Evolutionary conservation across 2,888 invertebrate genomes (phyloP), one percentile per base, ranked within the genome.

Genomic region (Platycheirus rosarum): DNA sequence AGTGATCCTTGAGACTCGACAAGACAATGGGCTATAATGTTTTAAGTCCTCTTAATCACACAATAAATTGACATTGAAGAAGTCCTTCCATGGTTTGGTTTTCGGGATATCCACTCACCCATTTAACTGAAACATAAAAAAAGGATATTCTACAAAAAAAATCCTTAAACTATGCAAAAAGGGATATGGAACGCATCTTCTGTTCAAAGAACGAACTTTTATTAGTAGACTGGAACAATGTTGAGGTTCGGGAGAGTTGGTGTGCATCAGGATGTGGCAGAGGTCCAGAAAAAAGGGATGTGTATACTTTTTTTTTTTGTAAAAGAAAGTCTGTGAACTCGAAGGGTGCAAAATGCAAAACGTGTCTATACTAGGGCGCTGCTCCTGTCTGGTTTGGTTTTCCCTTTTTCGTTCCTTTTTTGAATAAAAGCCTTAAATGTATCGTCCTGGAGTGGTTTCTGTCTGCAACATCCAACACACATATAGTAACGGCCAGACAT

Each of bases 1-100:
- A 60, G 26, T 65, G 70, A 65, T 66, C 76, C 76, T 71, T 80
- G 70, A 80, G 65, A 70, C 76, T 37, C 60, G 9, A 60, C 75
- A 42, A 69, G 63, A 75, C 63, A 70, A 71, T 71, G 65, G 71
- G 55, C 42, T 51, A 70, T 65, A 66, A 71, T 76, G 76, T 60
- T 76, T 76, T 76, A 62, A 76, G 60, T 71, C 66, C 66, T 60
- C 62, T 70, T 76, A 71, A 71, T 80, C 70, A 70, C 75, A 76
- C 65, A 80, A 60, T 69, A 75, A 60, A 80, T 66, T 62, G 75
- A 49, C 69, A 75, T 60, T 66, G 66, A 51, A 55, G 40, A 44
- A 51, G 49, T 51, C 18, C 48, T 37, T 63, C 18, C 16, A 13
- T 60, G 20, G 16, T 18, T n/a, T 44, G 53, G 23, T 18, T 53